Evolutionary conservation across 2,888 invertebrate genomes (phyloP).

Genomic region (Pterostichus niger): DNA sequence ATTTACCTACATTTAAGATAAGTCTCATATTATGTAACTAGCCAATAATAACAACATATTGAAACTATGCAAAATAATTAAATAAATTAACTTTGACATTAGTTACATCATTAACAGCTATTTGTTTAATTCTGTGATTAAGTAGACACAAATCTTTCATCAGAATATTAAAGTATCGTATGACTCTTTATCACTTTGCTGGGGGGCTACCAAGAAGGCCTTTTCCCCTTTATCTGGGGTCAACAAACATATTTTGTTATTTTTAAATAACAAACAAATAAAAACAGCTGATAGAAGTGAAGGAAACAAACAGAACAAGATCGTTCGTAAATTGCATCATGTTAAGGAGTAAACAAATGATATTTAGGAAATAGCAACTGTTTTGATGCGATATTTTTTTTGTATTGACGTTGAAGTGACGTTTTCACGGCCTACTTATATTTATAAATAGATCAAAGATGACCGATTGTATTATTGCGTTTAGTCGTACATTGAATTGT

Average conservation of each 20-base stretch:
- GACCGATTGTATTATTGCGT: constrained; percentile 38
- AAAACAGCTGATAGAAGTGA: constrained; percentile 8
- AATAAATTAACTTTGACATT: not conserved
- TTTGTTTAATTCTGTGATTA: not conserved
- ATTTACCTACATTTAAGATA: too few relatives aligned
- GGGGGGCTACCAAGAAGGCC: constrained; percentile 46
- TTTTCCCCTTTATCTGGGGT: constrained; percentile 18
- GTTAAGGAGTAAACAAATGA: constrained; percentile 38
- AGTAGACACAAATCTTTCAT: constrained; percentile 5
- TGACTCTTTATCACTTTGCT: constrained; percentile 48
- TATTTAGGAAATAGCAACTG: constrained; percentile 39
- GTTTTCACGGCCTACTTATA: constrained; percentile 35
- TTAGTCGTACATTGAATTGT: not conserved
- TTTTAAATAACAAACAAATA: constrained; percentile 2
- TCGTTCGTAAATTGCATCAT: constrained; percentile 19
- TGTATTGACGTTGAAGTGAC: constrained; percentile 33
- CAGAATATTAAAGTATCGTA: constrained; percentile 5
- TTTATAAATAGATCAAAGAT: constrained; percentile 22
- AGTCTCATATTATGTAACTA: too few relatives aligned
- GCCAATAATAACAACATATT: too few relatives aligned
- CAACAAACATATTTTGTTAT: constrained; percentile 14
- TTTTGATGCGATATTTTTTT: constrained; percentile 35
- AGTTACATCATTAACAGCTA: too few relatives aligned
- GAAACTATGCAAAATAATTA: not conserved
- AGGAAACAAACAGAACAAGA: not conserved